Evolutionary conservation across 64 coral and sea anemone species (phyloP).

Genomic region (Platygyra sinensis): DNA sequence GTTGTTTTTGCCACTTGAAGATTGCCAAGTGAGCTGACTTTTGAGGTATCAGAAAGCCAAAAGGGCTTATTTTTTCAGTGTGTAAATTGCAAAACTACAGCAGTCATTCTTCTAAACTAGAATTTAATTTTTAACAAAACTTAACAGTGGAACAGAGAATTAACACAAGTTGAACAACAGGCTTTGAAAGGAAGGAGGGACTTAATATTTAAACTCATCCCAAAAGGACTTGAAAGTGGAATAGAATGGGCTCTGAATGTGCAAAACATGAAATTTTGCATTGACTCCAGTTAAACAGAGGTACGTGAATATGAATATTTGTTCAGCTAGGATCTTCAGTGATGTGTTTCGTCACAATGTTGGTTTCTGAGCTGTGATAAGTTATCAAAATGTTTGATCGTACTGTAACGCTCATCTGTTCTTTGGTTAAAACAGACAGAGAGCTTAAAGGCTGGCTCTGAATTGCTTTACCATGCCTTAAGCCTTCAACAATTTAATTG

Average conservation of each 20-base stretch:
- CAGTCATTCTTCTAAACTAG: conserved; percentile 24
- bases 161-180: conserved; percentile 28
- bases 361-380: too few relatives aligned
- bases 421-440: too few relatives aligned
- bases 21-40: conserved; percentile 45
- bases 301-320: neutral
- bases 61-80: neutral
- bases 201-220: conserved; percentile 9
- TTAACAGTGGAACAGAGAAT: conserved; percentile 48
- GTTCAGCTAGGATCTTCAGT: neutral
- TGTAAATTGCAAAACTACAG: neutral
- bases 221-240: conserved; percentile 21
- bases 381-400: too few relatives aligned
- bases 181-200: conserved; percentile 19
- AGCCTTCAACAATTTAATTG: too few relatives aligned
- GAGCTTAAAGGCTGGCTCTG: too few relatives aligned
- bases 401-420: too few relatives aligned
- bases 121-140: conserved; percentile 62
- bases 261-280: neutral
- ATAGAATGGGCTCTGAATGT: neutral
- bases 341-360: neutral
- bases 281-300: neutral
- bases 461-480: too few relatives aligned
- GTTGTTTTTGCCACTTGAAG: conserved; percentile 48
- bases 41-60: conserved; percentile 34